phyloP scores from a whole-genome alignment of 2,797 vertebrate species.

The Sebastes glaucus region DNA sequence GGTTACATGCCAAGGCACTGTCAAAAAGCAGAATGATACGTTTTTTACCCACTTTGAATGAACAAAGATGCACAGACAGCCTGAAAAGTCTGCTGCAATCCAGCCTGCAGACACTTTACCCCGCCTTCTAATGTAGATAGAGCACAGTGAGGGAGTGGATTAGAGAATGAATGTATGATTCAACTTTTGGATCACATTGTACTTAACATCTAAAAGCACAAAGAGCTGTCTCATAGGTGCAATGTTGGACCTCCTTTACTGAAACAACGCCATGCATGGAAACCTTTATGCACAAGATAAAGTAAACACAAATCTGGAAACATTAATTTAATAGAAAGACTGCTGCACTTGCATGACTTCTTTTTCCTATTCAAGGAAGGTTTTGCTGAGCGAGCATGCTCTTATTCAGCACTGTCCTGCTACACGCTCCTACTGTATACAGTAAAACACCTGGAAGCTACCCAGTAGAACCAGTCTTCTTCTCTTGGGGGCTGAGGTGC shows the following conservation, averaged over 20 bases:
- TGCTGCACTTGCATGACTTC: slow-evolving; percentile 22
- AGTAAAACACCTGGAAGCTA: slow-evolving; percentile 26
- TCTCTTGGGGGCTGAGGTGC: not conserved
- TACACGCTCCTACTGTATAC: not conserved
- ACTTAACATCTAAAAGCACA: not conserved
- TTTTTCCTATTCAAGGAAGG: not conserved
- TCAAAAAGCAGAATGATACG: slow-evolving; percentile 32
- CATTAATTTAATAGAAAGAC: slow-evolving; percentile 27
- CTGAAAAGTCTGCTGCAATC: not conserved
- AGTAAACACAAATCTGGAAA: slow-evolving; percentile 2
- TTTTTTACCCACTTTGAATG: slow-evolving; percentile 45
- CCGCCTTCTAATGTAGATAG: not conserved
- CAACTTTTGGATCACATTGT: not conserved
- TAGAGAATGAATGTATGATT: not conserved
- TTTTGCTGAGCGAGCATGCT: slow-evolving; percentile 45
- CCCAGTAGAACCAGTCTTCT: not conserved
- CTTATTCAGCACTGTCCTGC: slow-evolving; percentile 3
- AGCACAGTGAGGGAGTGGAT: not conserved
- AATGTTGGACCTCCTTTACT: not conserved
- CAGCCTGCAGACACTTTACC: not conserved
- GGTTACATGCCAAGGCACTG: slow-evolving; percentile 29
- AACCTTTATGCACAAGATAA: not conserved
- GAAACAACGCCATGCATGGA: not conserved
- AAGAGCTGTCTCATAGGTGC: not conserved
- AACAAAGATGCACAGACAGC: slow-evolving; percentile 25